Percentiles rank a stretch among this genome's conserved stretches.
Conservation (phyloP, 1,140 invertebrate genomes). For the Harpegnathos saltator region DNA sequence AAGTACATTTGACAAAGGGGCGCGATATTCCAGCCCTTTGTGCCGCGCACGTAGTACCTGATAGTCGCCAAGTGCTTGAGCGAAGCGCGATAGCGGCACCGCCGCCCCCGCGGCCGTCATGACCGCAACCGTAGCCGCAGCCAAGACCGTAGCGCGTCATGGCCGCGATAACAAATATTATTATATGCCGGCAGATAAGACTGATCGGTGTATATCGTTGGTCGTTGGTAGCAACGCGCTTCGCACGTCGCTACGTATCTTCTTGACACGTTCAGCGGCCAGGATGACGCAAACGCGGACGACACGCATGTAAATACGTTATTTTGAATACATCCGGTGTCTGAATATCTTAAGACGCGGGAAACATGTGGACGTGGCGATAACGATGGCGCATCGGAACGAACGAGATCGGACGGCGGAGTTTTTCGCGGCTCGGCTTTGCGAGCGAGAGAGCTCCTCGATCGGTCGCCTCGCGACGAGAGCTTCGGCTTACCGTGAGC, state of each 20-base stretch:
- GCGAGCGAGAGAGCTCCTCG: too few species aligned
- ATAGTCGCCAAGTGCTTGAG: conserved; percentile 48
- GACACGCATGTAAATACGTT: conserved; percentile 54
- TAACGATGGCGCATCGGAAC: too few species aligned
- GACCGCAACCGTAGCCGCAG: neutral
- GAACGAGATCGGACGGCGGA: too few species aligned
- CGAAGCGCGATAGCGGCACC: conserved; percentile 29
- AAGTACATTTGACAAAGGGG: conserved; percentile 53
- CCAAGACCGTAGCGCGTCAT: neutral
- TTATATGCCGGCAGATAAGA: conserved; percentile 37
- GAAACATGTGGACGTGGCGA: too few species aligned
- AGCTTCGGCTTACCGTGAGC: too few species aligned
- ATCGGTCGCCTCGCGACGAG: too few species aligned
- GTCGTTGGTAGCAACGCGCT: neutral
- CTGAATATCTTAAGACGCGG: conserved; percentile 13
- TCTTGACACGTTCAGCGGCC: conserved; percentile 22
- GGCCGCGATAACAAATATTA: conserved; percentile 49
- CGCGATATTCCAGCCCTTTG: conserved; percentile 42
- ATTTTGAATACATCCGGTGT: conserved; percentile 46
- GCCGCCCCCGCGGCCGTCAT: neutral
- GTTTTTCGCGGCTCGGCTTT: too few species aligned
- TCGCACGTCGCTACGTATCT: conserved; percentile 20
- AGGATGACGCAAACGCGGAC: conserved; percentile 1
- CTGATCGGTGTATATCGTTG: conserved; percentile 41
- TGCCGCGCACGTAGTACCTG: conserved; percentile 47